phyloP scores from a whole-genome alignment of 2,113 vertebrate genomes.

The Ptilorrhoa leucosticta region DNA sequence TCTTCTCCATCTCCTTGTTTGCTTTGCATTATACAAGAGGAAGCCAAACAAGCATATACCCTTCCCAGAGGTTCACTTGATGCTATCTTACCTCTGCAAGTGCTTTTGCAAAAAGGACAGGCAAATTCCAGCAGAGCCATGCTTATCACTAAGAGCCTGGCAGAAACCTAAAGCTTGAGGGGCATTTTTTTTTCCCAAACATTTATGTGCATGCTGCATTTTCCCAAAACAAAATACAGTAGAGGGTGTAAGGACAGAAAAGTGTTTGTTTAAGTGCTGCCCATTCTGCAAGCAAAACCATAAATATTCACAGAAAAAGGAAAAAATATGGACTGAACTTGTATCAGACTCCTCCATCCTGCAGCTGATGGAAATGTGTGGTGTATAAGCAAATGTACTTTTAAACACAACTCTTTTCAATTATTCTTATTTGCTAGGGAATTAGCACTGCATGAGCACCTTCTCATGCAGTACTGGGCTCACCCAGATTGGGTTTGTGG shows the following conservation, averaged over 20 bases:
- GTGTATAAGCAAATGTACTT: not conserved
- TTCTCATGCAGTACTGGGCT: not conserved
- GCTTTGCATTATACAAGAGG: constrained; percentile 4
- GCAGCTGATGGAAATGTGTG: not conserved
- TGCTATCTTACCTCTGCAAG: constrained; percentile 16
- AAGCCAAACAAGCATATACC: constrained; percentile 14
- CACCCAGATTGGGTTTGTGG: not conserved
- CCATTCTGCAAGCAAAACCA: not conserved
- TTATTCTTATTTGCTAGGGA: not conserved
- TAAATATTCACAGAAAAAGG: not conserved
- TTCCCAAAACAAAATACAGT: not conserved
- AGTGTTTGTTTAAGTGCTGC: not conserved
- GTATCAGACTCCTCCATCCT: not conserved
- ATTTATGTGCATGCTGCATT: not conserved
- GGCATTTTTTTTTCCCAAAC: not conserved
- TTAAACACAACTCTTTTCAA: not conserved
- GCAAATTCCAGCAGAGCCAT: constrained; percentile 1
- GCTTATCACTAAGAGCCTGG: not conserved
- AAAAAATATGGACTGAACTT: not conserved
- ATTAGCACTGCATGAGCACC: not conserved
- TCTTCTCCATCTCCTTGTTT: constrained; percentile 45
- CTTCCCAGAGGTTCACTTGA: constrained; percentile 49
- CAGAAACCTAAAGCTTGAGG: not conserved
- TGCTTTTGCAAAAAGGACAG: not conserved
- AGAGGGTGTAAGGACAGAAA: not conserved